phyloP scores from a whole-genome alignment of 2,797 vertebrate genomes.

The Euphonia xanthogaster region DNA sequence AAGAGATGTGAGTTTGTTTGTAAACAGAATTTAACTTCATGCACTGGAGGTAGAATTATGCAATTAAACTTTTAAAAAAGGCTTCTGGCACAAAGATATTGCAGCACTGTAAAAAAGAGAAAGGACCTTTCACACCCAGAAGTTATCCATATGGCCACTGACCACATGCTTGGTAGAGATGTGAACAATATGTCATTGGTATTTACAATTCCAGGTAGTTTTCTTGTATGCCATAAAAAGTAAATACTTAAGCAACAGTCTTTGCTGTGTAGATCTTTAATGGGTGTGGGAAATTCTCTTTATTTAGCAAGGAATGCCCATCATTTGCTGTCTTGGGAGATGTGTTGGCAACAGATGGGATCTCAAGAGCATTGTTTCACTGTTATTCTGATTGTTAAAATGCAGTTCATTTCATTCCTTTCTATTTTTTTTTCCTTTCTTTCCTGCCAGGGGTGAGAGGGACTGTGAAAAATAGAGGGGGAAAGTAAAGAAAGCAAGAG shows the following conservation, averaged over 20 bases:
- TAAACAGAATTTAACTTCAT: slow-evolving; percentile 44
- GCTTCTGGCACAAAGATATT: slow-evolving; percentile 50
- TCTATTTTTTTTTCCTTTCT: neutral
- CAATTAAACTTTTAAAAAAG: slow-evolving; percentile 47
- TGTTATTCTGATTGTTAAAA: slow-evolving; percentile 67
- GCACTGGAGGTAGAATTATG: slow-evolving; percentile 29
- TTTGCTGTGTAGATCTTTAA: slow-evolving; percentile 66
- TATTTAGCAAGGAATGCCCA: slow-evolving; percentile 70
- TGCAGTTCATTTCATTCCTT: slow-evolving; percentile 41
- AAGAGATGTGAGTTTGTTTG: slow-evolving; percentile 13
- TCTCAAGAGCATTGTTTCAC: slow-evolving; percentile 62
- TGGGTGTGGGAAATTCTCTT: slow-evolving; percentile 69
- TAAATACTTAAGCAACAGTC: slow-evolving; percentile 61
- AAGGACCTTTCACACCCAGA: slow-evolving; percentile 64
- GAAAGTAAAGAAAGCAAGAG: neutral
- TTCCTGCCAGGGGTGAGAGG: slow-evolving; percentile 34
- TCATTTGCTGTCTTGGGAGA: slow-evolving; percentile 69
- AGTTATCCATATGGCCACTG: slow-evolving; percentile 68
- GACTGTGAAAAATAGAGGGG: slow-evolving; percentile 28
- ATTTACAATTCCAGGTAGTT: slow-evolving; percentile 72
- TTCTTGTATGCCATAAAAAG: slow-evolving; percentile 69
- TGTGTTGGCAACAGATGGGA: slow-evolving; percentile 66
- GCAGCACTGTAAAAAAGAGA: slow-evolving; percentile 56
- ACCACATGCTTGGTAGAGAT: slow-evolving; percentile 68
- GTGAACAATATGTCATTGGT: slow-evolving; percentile 69